Percentiles rank a stretch among this genome's conserved stretches.
Evolutionary conservation across 2,888 invertebrate genomes (phyloP).

Genomic region (Litoditis marina): DNA sequence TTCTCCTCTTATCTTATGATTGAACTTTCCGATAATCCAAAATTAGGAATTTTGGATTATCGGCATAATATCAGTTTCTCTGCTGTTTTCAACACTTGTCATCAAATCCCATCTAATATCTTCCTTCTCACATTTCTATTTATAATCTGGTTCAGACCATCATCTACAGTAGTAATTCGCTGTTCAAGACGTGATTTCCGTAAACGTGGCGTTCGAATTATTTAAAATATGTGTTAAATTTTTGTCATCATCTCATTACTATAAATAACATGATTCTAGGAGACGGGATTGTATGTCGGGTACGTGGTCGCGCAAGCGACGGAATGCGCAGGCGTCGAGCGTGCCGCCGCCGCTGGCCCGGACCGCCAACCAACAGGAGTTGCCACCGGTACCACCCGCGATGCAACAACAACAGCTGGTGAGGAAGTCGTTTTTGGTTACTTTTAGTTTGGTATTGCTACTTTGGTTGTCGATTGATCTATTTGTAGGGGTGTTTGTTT

Average conservation of each 20-base stretch:
- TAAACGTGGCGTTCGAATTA: too few species aligned
- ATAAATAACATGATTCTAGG: constrained; percentile 4
- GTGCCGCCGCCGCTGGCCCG: constrained; percentile 14
- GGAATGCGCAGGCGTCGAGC: constrained; percentile 12
- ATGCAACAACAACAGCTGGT: constrained; percentile 20
- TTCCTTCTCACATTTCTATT: neutral
- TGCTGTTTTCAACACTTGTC: neutral
- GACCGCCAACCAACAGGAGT: constrained; percentile 8
- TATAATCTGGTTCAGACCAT: neutral
- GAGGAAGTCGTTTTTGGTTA: neutral
- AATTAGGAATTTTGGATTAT: neutral
- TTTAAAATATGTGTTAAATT: too few species aligned
- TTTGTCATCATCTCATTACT: neutral
- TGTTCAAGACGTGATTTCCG: too few species aligned
- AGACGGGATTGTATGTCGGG: constrained; percentile 19
- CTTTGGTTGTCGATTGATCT: too few species aligned
- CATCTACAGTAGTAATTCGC: too few species aligned
- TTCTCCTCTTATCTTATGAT: neutral
- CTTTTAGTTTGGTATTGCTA: neutral
- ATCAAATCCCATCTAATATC: neutral
- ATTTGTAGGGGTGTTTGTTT: too few species aligned
- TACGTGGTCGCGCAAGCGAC: constrained; percentile 22
- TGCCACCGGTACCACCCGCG: constrained; percentile 13
- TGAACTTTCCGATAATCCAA: neutral
- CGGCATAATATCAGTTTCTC: neutral